These are phyloP conservation scores for Ptychoptera contaminata DNA, from an alignment of 2,888 invertebrate species.

Conservation along the genomic window DNA sequence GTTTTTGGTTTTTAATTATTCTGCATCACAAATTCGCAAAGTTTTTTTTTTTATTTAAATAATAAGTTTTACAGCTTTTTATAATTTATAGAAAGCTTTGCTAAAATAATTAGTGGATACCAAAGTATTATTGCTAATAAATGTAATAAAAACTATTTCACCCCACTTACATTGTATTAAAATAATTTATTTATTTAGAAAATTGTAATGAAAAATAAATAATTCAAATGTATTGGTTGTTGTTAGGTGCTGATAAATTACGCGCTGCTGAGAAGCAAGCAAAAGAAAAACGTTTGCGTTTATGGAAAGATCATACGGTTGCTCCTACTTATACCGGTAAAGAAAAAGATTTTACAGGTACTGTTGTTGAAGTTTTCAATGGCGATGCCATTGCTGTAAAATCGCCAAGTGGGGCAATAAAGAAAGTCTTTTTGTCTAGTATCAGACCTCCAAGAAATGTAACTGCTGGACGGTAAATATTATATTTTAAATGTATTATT, in stretches of 20 bases:
- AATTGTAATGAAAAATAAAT: background rate
- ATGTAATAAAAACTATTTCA: conserved; percentile 24
- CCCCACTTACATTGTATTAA: conserved; percentile 22
- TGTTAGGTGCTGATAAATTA: conserved; percentile 58
- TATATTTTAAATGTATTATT: background rate
- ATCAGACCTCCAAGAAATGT: conserved; percentile 80
- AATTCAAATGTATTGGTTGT: conserved; percentile 15
- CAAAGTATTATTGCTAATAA: conserved; percentile 22
- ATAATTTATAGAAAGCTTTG: conserved; percentile 4
- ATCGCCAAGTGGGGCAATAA: conserved; percentile 54
- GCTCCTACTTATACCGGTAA: conserved; percentile 50
- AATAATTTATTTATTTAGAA: background rate
- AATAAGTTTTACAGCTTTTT: conserved; percentile 4
- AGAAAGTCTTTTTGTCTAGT: conserved; percentile 91
- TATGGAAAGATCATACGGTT: conserved; percentile 87
- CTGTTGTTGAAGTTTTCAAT: conserved; percentile 80
- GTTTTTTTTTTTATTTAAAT: background rate
- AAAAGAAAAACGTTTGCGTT: conserved; percentile 68
- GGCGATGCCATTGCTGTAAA: conserved; percentile 88
- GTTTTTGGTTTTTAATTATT: conserved; percentile 10
- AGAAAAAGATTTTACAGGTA: conserved; percentile 67
- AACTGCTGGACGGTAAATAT: conserved; percentile 26
- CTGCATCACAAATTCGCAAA: background rate
- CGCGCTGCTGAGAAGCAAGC: conserved; percentile 73
- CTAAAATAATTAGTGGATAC: conserved; percentile 13